Conservation (phyloP, 2,113 vertebrate species). For the Acrocephalus kingi region DNA sequence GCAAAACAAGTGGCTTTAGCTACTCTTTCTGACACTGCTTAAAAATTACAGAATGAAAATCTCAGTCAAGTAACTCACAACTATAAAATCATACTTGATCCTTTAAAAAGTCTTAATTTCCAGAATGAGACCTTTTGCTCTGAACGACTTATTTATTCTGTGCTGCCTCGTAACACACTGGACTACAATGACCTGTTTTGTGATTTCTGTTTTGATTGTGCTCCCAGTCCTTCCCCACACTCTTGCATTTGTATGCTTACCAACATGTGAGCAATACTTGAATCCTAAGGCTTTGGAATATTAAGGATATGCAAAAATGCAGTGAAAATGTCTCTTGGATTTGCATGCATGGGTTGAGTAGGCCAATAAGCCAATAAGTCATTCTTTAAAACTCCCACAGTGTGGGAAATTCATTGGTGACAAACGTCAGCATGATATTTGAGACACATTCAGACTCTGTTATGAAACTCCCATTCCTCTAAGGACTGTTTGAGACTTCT, state of each 20-base stretch:
- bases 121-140: neutral
- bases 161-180: neutral
- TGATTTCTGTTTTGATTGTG: neutral
- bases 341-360: constrained; percentile 33
- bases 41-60: neutral
- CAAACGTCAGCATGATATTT: constrained; percentile 40
- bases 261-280: neutral
- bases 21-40: neutral
- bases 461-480: neutral
- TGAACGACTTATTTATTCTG: neutral
- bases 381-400: constrained; percentile 58
- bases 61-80: neutral
- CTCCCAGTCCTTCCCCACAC: neutral
- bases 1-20: neutral
- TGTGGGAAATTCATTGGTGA: constrained; percentile 49
- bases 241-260: neutral
- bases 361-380: constrained; percentile 48
- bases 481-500: neutral
- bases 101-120: neutral
- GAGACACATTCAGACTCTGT: constrained; percentile 23
- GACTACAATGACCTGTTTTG: neutral
- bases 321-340: neutral
- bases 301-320: constrained; percentile 40
- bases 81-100: neutral
- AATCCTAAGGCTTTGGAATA: constrained; percentile 35